Percentiles rank a stretch among this genome's conserved stretches.
phyloP scores from a whole-genome alignment of 2,888 invertebrate species.

The Parnassius mnemosyne region DNA sequence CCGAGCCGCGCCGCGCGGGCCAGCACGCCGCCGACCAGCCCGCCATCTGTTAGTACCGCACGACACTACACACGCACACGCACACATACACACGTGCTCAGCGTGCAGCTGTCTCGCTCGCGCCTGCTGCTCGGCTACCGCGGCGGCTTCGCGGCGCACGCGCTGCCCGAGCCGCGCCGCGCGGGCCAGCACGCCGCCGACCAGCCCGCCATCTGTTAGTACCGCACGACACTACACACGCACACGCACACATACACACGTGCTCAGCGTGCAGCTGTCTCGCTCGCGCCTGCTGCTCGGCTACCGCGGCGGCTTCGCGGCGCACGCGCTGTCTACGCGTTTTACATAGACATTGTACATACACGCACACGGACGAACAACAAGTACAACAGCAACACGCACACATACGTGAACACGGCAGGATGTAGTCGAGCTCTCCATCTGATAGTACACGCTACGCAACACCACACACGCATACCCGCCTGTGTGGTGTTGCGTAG shows the following conservation, averaged over 20 bases:
- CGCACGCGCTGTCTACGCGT: no score
- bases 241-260: conserved; percentile 82
- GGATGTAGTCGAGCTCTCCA: no score
- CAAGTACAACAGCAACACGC: no score
- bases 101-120: conserved; percentile 45
- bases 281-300: neutral
- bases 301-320: no score
- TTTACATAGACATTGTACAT: no score
- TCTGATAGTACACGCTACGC: no score
- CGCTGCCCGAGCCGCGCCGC: conserved; percentile 35
- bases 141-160: conserved; percentile 92
- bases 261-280: conserved; percentile 54
- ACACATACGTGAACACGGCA: no score
- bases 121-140: neutral
- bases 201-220: conserved; percentile 60
- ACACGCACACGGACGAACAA: no score
- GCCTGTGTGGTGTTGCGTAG: no score
- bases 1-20: conserved; percentile 68
- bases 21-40: conserved; percentile 43
- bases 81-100: conserved; percentile 75
- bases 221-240: conserved; percentile 94
- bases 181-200: conserved; percentile 64
- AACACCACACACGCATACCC: no score
- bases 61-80: conserved; percentile 94
- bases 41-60: conserved; percentile 77